Base-by-base conservation (phyloP, 2,113 vertebrate species). In the Alces alces region DNA sequence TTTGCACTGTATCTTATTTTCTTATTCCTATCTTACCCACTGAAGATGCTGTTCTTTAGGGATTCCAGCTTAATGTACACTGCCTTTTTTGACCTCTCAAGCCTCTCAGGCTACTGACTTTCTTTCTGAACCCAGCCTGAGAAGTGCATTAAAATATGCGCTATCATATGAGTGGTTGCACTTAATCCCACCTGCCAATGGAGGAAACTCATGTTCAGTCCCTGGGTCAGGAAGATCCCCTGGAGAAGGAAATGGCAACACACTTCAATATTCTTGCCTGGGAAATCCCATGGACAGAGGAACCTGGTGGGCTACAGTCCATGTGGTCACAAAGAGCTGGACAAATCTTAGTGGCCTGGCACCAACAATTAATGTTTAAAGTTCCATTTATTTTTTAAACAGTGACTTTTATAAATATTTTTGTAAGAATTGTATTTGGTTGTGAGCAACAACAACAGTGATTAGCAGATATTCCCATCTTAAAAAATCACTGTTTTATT, bases 301-400 rank as follows among this genome's bases (percentile, higher is more conserved):
- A 73, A 30, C 6, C 36, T 73, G 23, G 5, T 1, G 5, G n/a
- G 19, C n/a, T 70, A 70, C 17, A 36, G 33, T 70, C 66, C 66
- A 39, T 23, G 66, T 36, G n/a, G 66, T 70, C 0, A 0, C 66
- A 23, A 70, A 70, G n/a, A 70, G 19, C 23, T 70, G 19, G 19
- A 70, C n/a, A 39, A 70, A 70, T 36, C 66, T 70, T 23, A 36
- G 21, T 0, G 0, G n/a, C n/a, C 39, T 0, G 0, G 66, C 19
- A 70, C 66, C 19, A 70, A 39, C 9, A 39, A 39, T 70, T 70
- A 36, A 23, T 23, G n/a, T 12, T 70, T 39, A 6, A 70, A 23
- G 10, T 70, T 70, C n/a, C n/a, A 39, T 23, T 70, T 36, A 36
- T 70, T 70, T 70, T 70, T 70, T 23, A 70, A 70, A 70, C n/a